phyloP scores from a whole-genome alignment of 2,797 vertebrate species.

The Lemur catta region DNA sequence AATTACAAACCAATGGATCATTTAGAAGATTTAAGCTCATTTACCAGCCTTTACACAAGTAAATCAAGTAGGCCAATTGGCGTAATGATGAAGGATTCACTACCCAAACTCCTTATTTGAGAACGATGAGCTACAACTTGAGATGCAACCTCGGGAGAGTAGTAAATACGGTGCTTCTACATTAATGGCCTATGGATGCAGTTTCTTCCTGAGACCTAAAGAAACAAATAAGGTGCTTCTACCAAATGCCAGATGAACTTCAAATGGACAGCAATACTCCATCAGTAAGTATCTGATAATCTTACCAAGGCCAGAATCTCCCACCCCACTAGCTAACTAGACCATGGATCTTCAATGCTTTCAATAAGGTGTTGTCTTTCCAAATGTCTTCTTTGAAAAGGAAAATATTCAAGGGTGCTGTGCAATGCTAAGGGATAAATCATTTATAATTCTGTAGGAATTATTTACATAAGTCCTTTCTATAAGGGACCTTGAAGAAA shows the following conservation, averaged over 20 bases:
- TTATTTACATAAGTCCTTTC: not conserved
- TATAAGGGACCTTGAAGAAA: not conserved
- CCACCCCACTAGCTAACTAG: not conserved
- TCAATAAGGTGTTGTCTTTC: not conserved
- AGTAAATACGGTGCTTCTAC: not conserved
- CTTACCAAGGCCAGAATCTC: not conserved
- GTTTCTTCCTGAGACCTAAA: not conserved
- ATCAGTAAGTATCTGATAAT: not conserved
- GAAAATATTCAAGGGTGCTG: not conserved
- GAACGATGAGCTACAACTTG: not conserved
- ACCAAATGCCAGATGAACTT: not conserved
- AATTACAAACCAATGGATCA: not conserved
- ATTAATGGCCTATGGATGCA: not conserved
- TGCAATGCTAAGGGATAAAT: not conserved
- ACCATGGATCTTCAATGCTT: not conserved
- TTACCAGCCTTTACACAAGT: not conserved
- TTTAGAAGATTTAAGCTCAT: not conserved
- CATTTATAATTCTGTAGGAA: not conserved
- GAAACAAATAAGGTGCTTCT: not conserved
- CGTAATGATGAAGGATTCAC: not conserved
- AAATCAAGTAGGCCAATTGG: not conserved
- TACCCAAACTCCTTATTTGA: not conserved
- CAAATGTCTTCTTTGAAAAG: not conserved
- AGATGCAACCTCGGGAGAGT: not conserved
- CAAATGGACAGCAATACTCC: not conserved